A percentile compares a stretch with the other conserved stretches of the same genome.
Evolutionary conservation across 53 echinoderm and acorn worm genomes (phyloP).

Genomic region (Echinarachnius parma): DNA sequence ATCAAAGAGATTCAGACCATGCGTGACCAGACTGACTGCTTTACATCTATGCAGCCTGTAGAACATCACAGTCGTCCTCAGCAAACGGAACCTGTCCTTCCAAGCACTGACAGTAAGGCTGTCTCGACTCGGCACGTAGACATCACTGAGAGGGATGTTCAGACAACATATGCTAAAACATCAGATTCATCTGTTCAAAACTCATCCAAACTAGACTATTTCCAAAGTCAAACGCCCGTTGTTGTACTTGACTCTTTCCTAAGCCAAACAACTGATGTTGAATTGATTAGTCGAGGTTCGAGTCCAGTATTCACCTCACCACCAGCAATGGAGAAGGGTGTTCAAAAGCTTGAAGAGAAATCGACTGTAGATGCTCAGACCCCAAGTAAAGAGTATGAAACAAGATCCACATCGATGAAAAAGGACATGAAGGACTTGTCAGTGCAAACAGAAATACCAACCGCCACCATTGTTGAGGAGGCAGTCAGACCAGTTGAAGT

Average conservation of each 20-base stretch:
- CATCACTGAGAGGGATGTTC: background rate
- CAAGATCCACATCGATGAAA: slow-evolving; percentile 13
- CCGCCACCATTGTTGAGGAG: slow-evolving; percentile 26
- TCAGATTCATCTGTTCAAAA: background rate
- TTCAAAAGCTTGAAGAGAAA: background rate
- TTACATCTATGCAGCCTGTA: slow-evolving; percentile 8
- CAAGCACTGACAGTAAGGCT: background rate
- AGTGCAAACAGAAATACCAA: slow-evolving; percentile 26
- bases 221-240: too few species aligned
- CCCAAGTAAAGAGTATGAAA: background rate
- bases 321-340: slow-evolving; percentile 14
- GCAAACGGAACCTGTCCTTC: background rate
- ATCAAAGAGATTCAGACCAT: slow-evolving; percentile 13
- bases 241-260: too few species aligned
- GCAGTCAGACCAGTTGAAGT: slow-evolving; percentile 27
- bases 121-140: slow-evolving; percentile 7
- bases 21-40: background rate
- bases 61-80: background rate
- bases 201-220: background rate
- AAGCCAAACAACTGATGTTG: slow-evolving; percentile 16
- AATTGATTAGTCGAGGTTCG: slow-evolving; percentile 7
- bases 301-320: slow-evolving; percentile 15
- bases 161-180: background rate
- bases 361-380: slow-evolving; percentile 12
- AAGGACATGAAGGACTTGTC: slow-evolving; percentile 27